Evolutionary conservation across 1,140 invertebrate species (phyloP).

Genomic region (Camponotus pennsylvanicus): DNA sequence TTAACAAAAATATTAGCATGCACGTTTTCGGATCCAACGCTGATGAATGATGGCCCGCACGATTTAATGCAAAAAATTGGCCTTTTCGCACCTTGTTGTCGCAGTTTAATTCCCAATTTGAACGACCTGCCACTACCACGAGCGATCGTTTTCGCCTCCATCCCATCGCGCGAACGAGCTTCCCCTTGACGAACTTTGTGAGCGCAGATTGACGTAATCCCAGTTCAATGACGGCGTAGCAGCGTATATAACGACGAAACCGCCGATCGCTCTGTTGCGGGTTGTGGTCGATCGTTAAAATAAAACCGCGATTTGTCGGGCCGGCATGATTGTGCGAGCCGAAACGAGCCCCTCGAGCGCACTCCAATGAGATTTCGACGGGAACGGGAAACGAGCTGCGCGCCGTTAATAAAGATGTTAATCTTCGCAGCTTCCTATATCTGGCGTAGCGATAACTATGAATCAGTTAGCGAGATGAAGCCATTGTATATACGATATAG

Average conservation of each 20-base stretch:
- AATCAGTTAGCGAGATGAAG: conserved; percentile 53
- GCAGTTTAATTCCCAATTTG: conserved; percentile 76
- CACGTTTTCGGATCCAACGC: background rate
- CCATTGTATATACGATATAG: conserved; percentile 41
- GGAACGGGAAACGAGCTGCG: conserved; percentile 39
- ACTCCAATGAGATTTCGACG: conserved; percentile 50
- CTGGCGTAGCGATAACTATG: conserved; percentile 39
- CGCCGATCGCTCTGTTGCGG: conserved; percentile 76
- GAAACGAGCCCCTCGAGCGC: conserved; percentile 56
- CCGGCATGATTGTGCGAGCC: conserved; percentile 62
- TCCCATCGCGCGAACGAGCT: conserved; percentile 46
- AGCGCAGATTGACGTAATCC: conserved; percentile 76
- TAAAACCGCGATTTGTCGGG: conserved; percentile 74
- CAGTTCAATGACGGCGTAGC: conserved; percentile 74
- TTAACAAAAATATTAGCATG: background rate
- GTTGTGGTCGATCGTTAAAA: conserved; percentile 74
- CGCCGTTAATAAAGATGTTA: conserved; percentile 56
- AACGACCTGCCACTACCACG: conserved; percentile 73
- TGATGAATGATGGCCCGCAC: conserved; percentile 27
- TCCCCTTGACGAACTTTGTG: conserved; percentile 73
- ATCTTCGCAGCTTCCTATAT: conserved; percentile 17
- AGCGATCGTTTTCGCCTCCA: conserved; percentile 71
- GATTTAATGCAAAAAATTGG: conserved; percentile 58
- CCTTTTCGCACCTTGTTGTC: conserved; percentile 71
- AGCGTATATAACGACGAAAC: conserved; percentile 72